Percentiles rank a stretch among this genome's conserved stretches.
These are phyloP conservation scores for Neosilurus mollespiculum DNA, from an alignment of 2,797 vertebrate genomes.

Conservation along the genomic window DNA sequence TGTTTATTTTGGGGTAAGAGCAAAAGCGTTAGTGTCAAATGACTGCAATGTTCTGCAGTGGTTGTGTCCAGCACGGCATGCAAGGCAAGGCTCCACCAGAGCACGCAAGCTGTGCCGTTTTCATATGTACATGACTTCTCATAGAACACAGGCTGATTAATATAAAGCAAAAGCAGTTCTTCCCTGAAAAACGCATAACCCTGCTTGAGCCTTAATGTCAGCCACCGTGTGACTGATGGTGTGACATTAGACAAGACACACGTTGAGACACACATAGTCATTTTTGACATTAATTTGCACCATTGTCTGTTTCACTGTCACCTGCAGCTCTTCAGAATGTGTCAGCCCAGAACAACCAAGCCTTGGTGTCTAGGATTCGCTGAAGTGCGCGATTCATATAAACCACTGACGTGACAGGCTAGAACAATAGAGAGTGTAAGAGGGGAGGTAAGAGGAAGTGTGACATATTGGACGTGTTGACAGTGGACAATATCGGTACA, in stretches of 20 bases:
- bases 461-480: constrained; percentile 19
- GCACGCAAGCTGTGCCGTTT: neutral
- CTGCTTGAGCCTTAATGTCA: constrained; percentile 13
- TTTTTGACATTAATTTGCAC: constrained; percentile 46
- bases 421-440: constrained; percentile 20
- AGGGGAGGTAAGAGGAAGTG: constrained; percentile 10
- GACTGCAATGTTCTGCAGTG: constrained; percentile 28
- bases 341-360: neutral
- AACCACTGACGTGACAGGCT: constrained; percentile 16
- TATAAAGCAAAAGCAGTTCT: constrained; percentile 2
- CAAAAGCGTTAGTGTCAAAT: constrained; percentile 1
- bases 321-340: constrained; percentile 38
- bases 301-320: constrained; percentile 36
- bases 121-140: neutral
- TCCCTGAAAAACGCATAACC: neutral
- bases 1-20: constrained; percentile 25
- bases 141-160: constrained; percentile 22
- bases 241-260: constrained; percentile 37
- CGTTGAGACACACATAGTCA: constrained; percentile 38
- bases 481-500: constrained; percentile 2
- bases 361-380: neutral
- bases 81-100: neutral
- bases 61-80: constrained; percentile 8
- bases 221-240: constrained; percentile 38
- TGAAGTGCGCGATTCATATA: neutral